phyloP scores from a whole-genome alignment of 2,113 vertebrate species.

The Agapornis roseicollis region DNA sequence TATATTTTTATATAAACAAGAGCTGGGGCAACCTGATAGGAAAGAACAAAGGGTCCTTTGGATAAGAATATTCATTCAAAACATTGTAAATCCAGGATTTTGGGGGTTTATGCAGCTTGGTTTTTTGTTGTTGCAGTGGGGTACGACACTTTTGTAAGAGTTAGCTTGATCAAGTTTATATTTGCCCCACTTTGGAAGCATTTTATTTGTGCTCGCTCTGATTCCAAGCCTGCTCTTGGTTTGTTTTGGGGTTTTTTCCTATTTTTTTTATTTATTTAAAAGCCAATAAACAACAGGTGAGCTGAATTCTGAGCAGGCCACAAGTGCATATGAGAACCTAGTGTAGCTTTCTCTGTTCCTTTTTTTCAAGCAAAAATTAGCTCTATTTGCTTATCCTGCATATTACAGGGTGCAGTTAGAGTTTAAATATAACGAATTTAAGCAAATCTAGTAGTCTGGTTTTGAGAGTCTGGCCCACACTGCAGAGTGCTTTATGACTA shows the following conservation, averaged over 20 bases:
- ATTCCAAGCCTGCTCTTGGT: background rate
- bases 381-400: background rate
- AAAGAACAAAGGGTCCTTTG: constrained; percentile 32
- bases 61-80: background rate
- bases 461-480: background rate
- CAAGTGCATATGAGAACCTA: background rate
- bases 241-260: background rate
- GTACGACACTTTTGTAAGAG: background rate
- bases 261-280: background rate
- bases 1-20: constrained; percentile 76
- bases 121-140: background rate
- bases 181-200: background rate
- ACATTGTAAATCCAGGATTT: constrained; percentile 13
- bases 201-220: background rate
- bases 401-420: background rate
- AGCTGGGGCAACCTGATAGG: constrained; percentile 55
- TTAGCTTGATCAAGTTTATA: background rate
- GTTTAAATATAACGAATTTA: background rate
- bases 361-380: constrained; percentile 7
- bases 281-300: background rate
- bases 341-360: constrained; percentile 2
- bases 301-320: background rate
- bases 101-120: background rate
- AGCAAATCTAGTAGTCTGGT: background rate
- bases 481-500: background rate